Percentiles rank a stretch among this genome's conserved stretches.
These are phyloP conservation scores for Ophioderma brevispina DNA, from an alignment of 35 echinoderm and acorn worm species.

Conservation along the genomic window DNA sequence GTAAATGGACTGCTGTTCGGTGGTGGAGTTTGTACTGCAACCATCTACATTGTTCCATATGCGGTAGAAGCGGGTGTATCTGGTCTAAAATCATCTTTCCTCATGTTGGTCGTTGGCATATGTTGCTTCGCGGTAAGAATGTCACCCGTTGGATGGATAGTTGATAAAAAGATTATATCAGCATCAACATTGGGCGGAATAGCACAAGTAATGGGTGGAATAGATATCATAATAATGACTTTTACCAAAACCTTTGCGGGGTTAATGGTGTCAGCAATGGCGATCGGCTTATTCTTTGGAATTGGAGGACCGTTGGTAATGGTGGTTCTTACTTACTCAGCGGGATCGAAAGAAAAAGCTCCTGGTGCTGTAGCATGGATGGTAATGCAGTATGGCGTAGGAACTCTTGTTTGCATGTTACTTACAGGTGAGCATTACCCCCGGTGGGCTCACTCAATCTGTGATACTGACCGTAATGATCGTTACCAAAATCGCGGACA, in stretches of 20 bases:
- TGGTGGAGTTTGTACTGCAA: neutral
- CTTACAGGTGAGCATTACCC: neutral
- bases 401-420: neutral
- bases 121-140: neutral
- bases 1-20: neutral
- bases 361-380: neutral
- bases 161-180: neutral
- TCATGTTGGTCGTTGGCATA: neutral
- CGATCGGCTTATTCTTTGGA: neutral
- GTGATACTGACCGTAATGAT: too few species aligned
- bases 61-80: neutral
- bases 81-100: neutral
- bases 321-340: neutral
- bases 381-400: neutral
- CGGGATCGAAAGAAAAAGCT: neutral
- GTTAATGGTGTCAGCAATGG: neutral
- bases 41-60: neutral
- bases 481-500: too few species aligned
- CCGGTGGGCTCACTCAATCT: too few species aligned
- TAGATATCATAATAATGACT: neutral
- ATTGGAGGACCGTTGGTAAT: neutral
- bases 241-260: neutral
- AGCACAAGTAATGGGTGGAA: neutral
- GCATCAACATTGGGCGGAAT: neutral
- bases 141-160: neutral